phyloP scores from a whole-genome alignment of 2,888 invertebrate genomes.

The Adelognathus sp. region DNA sequence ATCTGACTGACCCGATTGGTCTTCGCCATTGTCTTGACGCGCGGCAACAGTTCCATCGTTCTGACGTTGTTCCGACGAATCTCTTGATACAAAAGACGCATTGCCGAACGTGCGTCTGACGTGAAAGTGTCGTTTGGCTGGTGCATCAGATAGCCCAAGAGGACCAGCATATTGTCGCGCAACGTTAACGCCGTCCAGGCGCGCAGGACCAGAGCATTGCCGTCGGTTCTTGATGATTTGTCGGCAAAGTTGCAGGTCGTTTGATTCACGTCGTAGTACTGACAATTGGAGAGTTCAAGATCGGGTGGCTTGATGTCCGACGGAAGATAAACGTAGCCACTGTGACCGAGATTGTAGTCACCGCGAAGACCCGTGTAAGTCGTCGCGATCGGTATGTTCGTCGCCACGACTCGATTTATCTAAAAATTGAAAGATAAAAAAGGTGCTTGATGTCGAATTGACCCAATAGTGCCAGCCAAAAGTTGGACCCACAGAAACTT shows the following conservation, averaged over 20 bases:
- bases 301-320: slow-evolving; percentile 36
- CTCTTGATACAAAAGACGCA: slow-evolving; percentile 63
- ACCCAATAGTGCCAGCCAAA: too few relatives aligned
- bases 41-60: slow-evolving; percentile 62
- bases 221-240: slow-evolving; percentile 54
- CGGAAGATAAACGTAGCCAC: slow-evolving; percentile 51
- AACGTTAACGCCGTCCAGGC: slow-evolving; percentile 65
- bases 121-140: slow-evolving; percentile 59
- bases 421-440: too few relatives aligned
- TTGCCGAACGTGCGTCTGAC: slow-evolving; percentile 59
- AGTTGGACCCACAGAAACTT: too few relatives aligned
- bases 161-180: slow-evolving; percentile 66
- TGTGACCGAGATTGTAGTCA: slow-evolving; percentile 57
- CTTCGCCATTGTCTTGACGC: slow-evolving; percentile 50
- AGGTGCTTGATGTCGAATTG: too few relatives aligned
- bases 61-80: slow-evolving; percentile 63
- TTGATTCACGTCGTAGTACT: slow-evolving; percentile 61
- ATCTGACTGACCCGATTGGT: slow-evolving; percentile 45
- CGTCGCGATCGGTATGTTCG: slow-evolving; percentile 8
- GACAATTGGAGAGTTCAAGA: slow-evolving; percentile 58
- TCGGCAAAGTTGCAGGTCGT: slow-evolving; percentile 60
- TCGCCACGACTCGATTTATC: slow-evolving; percentile 7
- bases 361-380: slow-evolving; percentile 49
- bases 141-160: slow-evolving; percentile 67
- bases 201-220: slow-evolving; percentile 61